Conservation (phyloP, 2,888 invertebrate species). For the Ectropis crepuscularia region DNA sequence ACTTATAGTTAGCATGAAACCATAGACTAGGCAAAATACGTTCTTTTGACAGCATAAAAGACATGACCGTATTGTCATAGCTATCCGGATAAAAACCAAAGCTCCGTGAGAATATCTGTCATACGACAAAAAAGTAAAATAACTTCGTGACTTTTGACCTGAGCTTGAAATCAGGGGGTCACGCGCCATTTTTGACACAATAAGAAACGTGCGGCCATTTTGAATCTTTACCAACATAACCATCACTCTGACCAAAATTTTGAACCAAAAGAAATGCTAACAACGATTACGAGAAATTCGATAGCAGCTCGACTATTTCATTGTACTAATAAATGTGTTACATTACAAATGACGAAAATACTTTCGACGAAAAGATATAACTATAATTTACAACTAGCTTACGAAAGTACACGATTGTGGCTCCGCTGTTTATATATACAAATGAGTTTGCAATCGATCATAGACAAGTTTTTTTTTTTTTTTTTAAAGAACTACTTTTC, state of each 20-base stretch:
- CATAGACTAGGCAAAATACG: no score
- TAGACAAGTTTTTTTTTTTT: constrained; percentile 12
- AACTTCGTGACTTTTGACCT: constrained; percentile 12
- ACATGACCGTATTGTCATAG: not conserved
- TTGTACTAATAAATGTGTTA: not conserved
- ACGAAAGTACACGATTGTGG: not conserved
- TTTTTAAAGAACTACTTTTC: constrained; percentile 15
- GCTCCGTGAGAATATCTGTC: constrained; percentile 28
- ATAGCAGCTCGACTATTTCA: not conserved
- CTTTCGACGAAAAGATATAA: not conserved
- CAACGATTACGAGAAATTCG: not conserved
- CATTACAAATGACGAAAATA: no score
- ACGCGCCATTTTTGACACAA: constrained; percentile 24
- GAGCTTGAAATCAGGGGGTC: constrained; percentile 19
- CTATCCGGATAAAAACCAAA: not conserved
- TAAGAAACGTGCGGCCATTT: constrained; percentile 11
- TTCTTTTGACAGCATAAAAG: not conserved
- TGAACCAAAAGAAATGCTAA: not conserved
- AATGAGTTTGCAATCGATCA: constrained; percentile 7
- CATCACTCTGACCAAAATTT: not conserved
- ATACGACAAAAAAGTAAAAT: constrained; percentile 21
- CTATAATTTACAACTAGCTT: not conserved
- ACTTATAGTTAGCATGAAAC: no score
- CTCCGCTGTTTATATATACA: not conserved
- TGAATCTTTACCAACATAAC: not conserved